These are phyloP conservation scores for Syngnathus typhle DNA, from an alignment of 2,113 vertebrate genomes.

Conservation along the genomic window DNA sequence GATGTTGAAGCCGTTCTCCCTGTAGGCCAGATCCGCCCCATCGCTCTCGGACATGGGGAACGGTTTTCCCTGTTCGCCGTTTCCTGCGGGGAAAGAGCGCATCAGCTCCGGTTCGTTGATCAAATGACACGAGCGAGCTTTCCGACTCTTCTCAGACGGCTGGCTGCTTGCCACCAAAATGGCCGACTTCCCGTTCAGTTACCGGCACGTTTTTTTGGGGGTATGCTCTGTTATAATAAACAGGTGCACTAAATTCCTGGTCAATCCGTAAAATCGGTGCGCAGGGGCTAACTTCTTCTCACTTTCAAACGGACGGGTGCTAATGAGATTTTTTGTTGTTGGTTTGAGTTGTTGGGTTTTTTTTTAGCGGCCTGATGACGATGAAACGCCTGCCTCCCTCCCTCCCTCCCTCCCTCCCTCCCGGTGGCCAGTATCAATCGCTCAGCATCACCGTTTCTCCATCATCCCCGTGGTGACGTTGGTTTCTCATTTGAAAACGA, in stretches of 20 bases:
- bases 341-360: too few relatives aligned
- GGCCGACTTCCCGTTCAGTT: too few relatives aligned
- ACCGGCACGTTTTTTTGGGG: too few relatives aligned
- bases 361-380: not conserved
- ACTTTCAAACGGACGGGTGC: too few relatives aligned
- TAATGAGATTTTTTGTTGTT: too few relatives aligned
- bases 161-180: too few relatives aligned
- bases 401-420: not conserved
- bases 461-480: not conserved
- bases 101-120: not conserved
- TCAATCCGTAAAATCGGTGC: too few relatives aligned
- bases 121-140: conserved; percentile 14
- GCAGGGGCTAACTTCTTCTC: too few relatives aligned
- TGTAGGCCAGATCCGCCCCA: conserved; percentile 87
- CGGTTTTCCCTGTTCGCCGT: conserved; percentile 89
- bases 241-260: too few relatives aligned
- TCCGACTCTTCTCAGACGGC: too few relatives aligned
- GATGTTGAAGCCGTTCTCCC: conserved; percentile 98
- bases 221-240: too few relatives aligned
- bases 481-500: not conserved
- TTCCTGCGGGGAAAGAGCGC: conserved; percentile 65
- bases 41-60: conserved; percentile 86
- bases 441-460: not conserved
- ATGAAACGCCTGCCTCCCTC: not conserved
- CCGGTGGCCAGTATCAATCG: not conserved